Conservation (phyloP, 1,140 invertebrate species). For the Asbolus verrucosus region DNA sequence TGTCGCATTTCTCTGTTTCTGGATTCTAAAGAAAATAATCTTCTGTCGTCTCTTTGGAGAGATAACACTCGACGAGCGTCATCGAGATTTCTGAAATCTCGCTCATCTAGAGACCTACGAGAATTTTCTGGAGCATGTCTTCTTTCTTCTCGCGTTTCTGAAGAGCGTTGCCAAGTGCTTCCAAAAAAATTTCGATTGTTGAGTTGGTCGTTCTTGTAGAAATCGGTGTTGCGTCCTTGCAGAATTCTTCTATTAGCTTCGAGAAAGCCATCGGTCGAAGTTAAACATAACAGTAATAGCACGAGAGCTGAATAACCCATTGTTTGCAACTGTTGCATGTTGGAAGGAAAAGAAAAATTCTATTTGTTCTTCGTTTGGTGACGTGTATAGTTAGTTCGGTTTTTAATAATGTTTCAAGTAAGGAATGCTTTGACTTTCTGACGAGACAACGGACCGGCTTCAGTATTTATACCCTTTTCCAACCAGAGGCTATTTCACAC, state of each 20-base stretch:
- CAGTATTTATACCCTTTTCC: constrained; percentile 7
- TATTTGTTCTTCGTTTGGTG: constrained; percentile 2
- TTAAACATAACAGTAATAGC: constrained; percentile 31
- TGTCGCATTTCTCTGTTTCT: too few relatives aligned
- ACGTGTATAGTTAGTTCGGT: constrained; percentile 42
- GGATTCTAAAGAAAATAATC: too few relatives aligned
- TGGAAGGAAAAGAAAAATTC: constrained; percentile 25
- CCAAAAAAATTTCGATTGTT: constrained; percentile 42
- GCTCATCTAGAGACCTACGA: background rate
- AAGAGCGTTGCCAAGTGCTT: constrained; percentile 27
- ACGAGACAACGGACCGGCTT: background rate
- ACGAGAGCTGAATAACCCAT: constrained; percentile 19
- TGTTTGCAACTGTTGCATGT: constrained; percentile 33
- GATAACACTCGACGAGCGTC: background rate
- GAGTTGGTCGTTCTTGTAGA: background rate
- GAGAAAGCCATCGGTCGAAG: constrained; percentile 37
- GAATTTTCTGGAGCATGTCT: background rate
- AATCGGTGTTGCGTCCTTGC: background rate
- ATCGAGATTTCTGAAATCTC: too few relatives aligned
- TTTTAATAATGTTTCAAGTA: constrained; percentile 30
- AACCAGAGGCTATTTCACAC: constrained; percentile 20
- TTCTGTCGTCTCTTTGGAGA: background rate
- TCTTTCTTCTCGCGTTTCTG: background rate
- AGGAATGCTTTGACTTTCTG: constrained; percentile 37
- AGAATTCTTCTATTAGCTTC: background rate